These are phyloP conservation scores for Miltochrista miniata DNA, from an alignment of 2,888 invertebrate genomes.

Conservation along the genomic window DNA sequence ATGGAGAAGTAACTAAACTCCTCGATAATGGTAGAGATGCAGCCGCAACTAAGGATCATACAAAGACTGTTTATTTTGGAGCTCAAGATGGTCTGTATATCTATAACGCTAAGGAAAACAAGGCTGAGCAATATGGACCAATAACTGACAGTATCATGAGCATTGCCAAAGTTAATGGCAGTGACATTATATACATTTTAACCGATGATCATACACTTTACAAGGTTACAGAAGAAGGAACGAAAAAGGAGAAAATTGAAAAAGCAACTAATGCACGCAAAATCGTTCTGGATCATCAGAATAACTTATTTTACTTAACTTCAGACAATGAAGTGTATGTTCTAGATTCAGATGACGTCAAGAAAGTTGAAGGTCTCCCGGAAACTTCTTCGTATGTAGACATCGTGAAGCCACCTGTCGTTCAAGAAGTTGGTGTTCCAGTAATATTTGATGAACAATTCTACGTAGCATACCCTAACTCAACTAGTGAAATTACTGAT, in stretches of 20 bases:
- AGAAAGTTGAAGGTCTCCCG: constrained; percentile 56
- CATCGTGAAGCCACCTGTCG: constrained; percentile 54
- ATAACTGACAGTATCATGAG: constrained; percentile 51
- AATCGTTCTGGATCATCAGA: constrained; percentile 55
- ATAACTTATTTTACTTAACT: constrained; percentile 59
- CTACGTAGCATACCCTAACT: constrained; percentile 52
- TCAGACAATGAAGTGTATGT: constrained; percentile 51
- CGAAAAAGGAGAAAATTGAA: constrained; percentile 49
- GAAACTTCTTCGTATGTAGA: constrained; percentile 36
- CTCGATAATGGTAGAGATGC: constrained; percentile 50
- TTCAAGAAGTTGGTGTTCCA: constrained; percentile 47
- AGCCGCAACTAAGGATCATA: constrained; percentile 43
- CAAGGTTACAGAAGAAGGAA: constrained; percentile 60
- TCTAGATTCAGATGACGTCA: constrained; percentile 39
- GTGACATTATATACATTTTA: constrained; percentile 55
- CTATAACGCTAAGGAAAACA: constrained; percentile 40
- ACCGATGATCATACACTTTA: constrained; percentile 54
- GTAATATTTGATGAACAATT: constrained; percentile 45
- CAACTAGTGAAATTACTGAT: constrained; percentile 39
- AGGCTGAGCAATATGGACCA: constrained; percentile 55
- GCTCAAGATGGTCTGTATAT: constrained; percentile 55
- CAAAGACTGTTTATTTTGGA: constrained; percentile 48
- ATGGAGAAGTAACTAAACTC: constrained; percentile 39
- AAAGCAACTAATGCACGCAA: constrained; percentile 51
- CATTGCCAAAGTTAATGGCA: constrained; percentile 50